Conservation (phyloP, 2,113 vertebrate species). For the Pycnonotus jocosus region DNA sequence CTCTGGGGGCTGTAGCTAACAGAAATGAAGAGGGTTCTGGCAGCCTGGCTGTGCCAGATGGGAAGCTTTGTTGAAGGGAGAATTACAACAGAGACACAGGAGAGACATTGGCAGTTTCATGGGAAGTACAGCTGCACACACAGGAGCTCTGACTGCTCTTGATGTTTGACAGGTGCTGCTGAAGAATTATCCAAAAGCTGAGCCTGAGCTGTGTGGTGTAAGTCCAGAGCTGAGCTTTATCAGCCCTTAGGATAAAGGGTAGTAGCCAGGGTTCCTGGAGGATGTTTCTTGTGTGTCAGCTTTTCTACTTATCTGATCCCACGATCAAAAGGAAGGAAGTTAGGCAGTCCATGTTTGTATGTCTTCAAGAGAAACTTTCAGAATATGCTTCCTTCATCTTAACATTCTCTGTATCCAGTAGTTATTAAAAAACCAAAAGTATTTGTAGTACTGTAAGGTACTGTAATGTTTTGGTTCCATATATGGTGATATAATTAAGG, state of each 20-base stretch:
- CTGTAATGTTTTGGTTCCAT: background rate
- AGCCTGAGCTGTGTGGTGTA: background rate
- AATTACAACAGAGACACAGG: background rate
- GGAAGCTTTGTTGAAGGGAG: background rate
- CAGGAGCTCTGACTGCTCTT: background rate
- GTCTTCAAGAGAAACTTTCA: background rate
- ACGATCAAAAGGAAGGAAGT: background rate
- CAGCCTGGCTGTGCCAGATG: background rate
- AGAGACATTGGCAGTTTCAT: background rate
- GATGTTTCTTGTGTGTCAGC: background rate
- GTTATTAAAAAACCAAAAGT: background rate
- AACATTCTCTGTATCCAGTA: background rate
- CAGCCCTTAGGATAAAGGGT: background rate
- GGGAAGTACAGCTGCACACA: background rate
- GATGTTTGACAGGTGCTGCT: background rate
- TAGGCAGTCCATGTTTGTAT: background rate
- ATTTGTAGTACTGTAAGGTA: background rate
- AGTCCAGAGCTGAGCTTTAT: background rate
- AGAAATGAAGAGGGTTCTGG: background rate
- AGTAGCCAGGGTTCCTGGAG: background rate
- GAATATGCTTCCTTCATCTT: background rate
- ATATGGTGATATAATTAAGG: background rate
- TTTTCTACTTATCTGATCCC: background rate
- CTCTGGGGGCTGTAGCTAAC: background rate
- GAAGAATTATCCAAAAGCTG: background rate